Percentiles rank a stretch among this genome's conserved stretches.
Conservation (phyloP, 2,113 vertebrate genomes). For the Sterna hirundo region DNA sequence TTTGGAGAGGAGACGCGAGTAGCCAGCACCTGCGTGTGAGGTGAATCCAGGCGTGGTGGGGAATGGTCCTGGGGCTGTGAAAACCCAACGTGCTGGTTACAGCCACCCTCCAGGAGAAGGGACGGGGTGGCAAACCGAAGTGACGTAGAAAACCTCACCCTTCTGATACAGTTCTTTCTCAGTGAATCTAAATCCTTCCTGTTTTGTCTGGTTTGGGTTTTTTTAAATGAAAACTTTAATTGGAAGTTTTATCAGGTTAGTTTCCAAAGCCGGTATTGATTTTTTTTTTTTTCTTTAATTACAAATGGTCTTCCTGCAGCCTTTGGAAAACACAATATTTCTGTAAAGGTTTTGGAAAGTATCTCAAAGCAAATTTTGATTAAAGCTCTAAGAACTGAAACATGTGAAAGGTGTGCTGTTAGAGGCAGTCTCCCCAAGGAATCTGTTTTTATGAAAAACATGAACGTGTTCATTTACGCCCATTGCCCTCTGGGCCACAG, state of each 20-base stretch:
- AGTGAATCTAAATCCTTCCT: not conserved
- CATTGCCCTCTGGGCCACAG: not conserved
- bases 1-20: not conserved
- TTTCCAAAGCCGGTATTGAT: not conserved
- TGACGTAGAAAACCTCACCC: not conserved
- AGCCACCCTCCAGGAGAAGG: not conserved
- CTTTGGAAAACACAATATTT: constrained; percentile 15
- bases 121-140: not conserved
- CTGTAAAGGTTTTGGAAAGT: not conserved
- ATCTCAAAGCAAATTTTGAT: constrained; percentile 18
- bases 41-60: accelerated
- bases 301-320: not conserved
- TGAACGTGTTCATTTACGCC: not conserved
- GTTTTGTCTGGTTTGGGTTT: not conserved
- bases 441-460: not conserved
- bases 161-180: not conserved
- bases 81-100: accelerated
- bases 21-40: not conserved
- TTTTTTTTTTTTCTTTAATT: not conserved
- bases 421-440: not conserved
- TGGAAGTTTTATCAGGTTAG: not conserved
- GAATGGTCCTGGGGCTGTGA: not conserved
- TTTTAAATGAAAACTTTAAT: not conserved
- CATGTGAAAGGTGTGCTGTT: not conserved
- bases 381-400: not conserved